Evolutionary conservation across 2,797 vertebrate genomes (phyloP), one percentile per base, ranked within the genome.

Genomic region (Ctenopoma kingsleyae): DNA sequence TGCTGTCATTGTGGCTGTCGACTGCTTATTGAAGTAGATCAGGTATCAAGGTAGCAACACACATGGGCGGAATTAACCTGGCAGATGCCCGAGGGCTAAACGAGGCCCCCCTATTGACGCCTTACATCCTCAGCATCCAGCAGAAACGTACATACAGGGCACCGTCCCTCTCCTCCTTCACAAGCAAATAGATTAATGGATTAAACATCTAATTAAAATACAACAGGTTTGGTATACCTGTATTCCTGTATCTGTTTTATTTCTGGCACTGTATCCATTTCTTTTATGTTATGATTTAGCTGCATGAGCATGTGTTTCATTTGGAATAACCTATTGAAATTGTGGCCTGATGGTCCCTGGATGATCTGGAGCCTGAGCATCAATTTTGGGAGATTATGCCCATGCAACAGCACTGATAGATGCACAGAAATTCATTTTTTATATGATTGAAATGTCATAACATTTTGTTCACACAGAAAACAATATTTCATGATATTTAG

Each of bases 111-210:
- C 40, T 32, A 22, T 53, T 19, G 55, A 72, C 62, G 47, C 55
- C 36, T 47, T 40, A 66, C 51, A 76, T 68, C 55, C 43, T 54
- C 56, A 71, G 50, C 52, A 58, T 81, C 69, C 76, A 50, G 27
- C 50, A 68, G 40, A 68, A 46, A 55, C 51, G 54, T 63, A 47
- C 41, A 25, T 2, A 7, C 30, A 69, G 57, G 75, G 55, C 70
- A 35, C 70, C 71, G 71, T 77, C 16, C 19, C 30, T 25, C 30
- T 32, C 7, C 30, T 40, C 12, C 12, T 40, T 44, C 40, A 52
- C 36, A 60, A 55, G 51, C 32, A 11, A 19, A 40, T 20, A 20
- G 11, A 52, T 25, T 32, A 44, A 67, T 16, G 32, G 25, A 27
- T 40, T 47, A 23, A 67, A 60, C 36, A 6, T 52, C 3, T 19